Base-by-base conservation (phyloP, 2,113 vertebrate genomes). In the Bungarus multicinctus region DNA sequence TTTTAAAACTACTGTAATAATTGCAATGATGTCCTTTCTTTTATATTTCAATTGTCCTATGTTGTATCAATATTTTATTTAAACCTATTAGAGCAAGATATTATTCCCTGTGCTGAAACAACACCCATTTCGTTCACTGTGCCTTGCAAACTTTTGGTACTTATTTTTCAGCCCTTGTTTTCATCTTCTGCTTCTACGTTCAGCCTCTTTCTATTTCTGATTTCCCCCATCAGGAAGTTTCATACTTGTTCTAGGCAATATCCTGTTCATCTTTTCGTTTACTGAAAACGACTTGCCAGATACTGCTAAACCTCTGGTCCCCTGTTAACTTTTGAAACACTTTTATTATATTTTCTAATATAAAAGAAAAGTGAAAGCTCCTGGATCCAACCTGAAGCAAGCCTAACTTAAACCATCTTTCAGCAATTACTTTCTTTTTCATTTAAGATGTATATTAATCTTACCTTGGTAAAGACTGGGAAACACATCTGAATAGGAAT, bases 271-370 rank as follows among this genome's bases (percentile, higher is more conserved):
- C 95, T 94, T 96, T 53, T 93, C 43, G 92, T 94, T 96, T 94
- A 89, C 57, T 94, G 96, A 96, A 94, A 95, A 95, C 92, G 95
- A 94, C 95, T 95, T 39, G 58, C 91, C 89, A 95, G 96, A 94
- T 94, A 94, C 95, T 93, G 93, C 94, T 97, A 96, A 97, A 95
- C 95, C 96, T 95, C 94, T 95, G 94, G 93, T 97, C 96, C 96
- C 96, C 93, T 92, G 95, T 96, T 97, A 96, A 95, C 92, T 95
- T 91, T 96, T 96, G 95, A 97, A 97, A 96, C 96, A 95, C 96
- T 96, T 58, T 96, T 94, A 96, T 95, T 97, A 85, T 94, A 95
- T 95, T 96, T 96, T 97, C 87, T 91, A 94, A 95, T 94, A 93
- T 90, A 95, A 94, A 93, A 93, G 89, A 47, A 94, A 91, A 94